These are phyloP conservation scores for Uloborus plumipes DNA, from an alignment of 2,888 invertebrate species.

Conservation along the genomic window DNA sequence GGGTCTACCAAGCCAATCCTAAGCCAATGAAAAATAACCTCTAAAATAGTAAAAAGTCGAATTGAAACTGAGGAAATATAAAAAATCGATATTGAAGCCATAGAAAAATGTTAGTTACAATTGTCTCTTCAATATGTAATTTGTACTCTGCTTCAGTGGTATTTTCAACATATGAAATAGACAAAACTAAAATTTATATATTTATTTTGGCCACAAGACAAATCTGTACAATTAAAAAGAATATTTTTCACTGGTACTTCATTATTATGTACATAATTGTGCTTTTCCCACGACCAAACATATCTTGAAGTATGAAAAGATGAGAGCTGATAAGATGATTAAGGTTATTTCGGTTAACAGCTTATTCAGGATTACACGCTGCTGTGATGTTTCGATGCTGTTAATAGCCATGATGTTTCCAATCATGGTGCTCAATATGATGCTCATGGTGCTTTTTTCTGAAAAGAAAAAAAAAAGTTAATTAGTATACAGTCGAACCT, in stretches of 20 bases:
- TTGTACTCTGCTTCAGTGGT: too few species aligned
- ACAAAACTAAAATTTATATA: not conserved
- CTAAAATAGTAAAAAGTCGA: too few species aligned
- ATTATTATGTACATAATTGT: not conserved
- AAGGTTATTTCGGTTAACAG: not conserved
- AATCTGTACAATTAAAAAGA: not conserved
- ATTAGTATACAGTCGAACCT: too few species aligned
- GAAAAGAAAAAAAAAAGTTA: slow-evolving; percentile 16
- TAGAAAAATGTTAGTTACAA: too few species aligned
- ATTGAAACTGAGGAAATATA: too few species aligned
- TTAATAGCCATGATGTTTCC: slow-evolving; percentile 18
- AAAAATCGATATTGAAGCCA: too few species aligned
- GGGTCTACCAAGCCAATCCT: too few species aligned
- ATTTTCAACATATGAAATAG: not conserved
- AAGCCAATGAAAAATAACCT: too few species aligned
- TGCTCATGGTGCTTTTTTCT: slow-evolving; percentile 57
- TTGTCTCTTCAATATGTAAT: too few species aligned
- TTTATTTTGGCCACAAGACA: not conserved
- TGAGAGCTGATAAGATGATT: not conserved
- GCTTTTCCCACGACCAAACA: not conserved
- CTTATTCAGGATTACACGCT: not conserved
- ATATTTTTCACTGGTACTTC: not conserved
- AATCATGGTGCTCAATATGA: slow-evolving; percentile 47
- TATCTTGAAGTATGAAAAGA: not conserved
- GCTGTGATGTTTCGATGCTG: not conserved